phyloP scores from a whole-genome alignment of 2,888 invertebrate species.

The Notocelia uddmanniana region DNA sequence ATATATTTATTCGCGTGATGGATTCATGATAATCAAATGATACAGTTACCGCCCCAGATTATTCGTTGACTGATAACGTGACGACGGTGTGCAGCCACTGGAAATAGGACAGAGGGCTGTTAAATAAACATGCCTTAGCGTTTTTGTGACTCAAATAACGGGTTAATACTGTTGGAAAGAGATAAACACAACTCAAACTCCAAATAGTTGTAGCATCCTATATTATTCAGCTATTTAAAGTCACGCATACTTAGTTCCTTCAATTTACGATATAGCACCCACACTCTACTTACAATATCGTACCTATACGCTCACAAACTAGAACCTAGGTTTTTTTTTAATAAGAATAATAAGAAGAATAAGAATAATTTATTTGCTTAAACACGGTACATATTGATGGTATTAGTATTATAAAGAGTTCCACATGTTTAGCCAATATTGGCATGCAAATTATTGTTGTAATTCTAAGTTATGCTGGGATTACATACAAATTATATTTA shows the following conservation, averaged over 20 bases:
- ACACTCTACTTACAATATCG: too few species aligned
- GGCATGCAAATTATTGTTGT: too few species aligned
- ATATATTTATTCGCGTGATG: background rate
- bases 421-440: too few species aligned
- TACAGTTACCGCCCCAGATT: conserved; percentile 12
- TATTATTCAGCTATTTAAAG: background rate
- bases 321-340: too few species aligned
- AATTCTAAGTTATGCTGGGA: too few species aligned
- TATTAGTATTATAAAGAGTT: too few species aligned
- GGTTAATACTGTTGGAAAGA: background rate
- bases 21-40: background rate
- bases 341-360: too few species aligned
- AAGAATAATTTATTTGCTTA: too few species aligned
- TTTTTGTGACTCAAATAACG: background rate
- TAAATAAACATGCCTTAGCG: background rate
- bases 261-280: background rate
- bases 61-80: background rate
- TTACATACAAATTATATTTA: too few species aligned
- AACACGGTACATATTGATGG: too few species aligned
- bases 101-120: background rate
- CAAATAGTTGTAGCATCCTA: background rate
- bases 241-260: background rate
- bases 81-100: background rate
- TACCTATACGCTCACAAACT: too few species aligned
- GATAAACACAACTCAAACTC: background rate